Base-by-base conservation (phyloP, 1,140 invertebrate genomes). In the Marisa cornuarietis region DNA sequence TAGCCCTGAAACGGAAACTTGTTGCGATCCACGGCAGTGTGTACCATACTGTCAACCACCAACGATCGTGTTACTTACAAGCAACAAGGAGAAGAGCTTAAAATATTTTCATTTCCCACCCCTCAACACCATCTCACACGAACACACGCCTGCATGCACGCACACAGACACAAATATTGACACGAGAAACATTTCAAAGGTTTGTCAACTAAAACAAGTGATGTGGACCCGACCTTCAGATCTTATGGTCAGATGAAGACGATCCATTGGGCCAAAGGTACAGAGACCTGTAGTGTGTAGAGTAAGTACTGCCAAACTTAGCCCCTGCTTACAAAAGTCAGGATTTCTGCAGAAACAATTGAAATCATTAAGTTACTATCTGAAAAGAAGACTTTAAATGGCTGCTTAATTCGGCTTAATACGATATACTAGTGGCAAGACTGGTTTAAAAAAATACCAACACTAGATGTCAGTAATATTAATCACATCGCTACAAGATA, bases 71-170 rank as follows among this genome's bases (percentile, higher is more conserved):
- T n/a, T 11, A 58, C 54, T 58, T 58, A 18, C 16, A 52, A 49
- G 49, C 24, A 54, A 54, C 51, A 9, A 51, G n/a, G 42, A 24
- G 51, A 13, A n/a, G 51, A 49, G 52, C 18, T 24, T 51, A 20
- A 76, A 16, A 76, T 42, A 76, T 42, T 61, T 58, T 51, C 58
- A 42, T 58, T 18, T 58, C 65, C n/a, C 76, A 61, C 54, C 52
- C 65, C 24, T 58, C 42, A 49, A 24, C 68, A 26, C 61, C 18
- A 31, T 8, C 65, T 14, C 42, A 9, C 68, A 68, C n/a, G 42
- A 49, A 78, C 42, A 52, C 63, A 65, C 20, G 7, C 61, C 58
- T 22, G 18, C 63, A 62, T 26, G 66, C 76, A 24, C 31, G 51
- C 42, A 69, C 61, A 24, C 26, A 66, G 16, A 63, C 61, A 76